A percentile compares a stretch with the other conserved stretches of the same genome.
Conservation (phyloP, 1,140 invertebrate genomes). For the Hetaerina americana region DNA sequence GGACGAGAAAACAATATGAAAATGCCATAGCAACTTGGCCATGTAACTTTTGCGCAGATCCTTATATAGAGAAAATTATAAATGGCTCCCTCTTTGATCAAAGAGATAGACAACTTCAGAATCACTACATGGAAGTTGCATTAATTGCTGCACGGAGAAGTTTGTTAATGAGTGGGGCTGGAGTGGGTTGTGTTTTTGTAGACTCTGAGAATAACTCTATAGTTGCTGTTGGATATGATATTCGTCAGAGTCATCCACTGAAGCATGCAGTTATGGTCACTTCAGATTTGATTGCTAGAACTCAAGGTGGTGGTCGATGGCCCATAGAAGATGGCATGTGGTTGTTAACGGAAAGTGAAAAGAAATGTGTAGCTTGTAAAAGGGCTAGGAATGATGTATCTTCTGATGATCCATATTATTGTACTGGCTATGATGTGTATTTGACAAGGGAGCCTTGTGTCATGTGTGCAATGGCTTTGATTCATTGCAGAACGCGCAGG, state of each 20-base stretch:
- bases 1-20: constrained; percentile 52
- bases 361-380: neutral
- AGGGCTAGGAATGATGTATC: neutral
- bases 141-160: constrained; percentile 34
- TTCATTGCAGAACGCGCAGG: constrained; percentile 70
- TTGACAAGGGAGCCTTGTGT: constrained; percentile 75
- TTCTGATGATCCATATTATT: constrained; percentile 41
- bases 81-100: constrained; percentile 46
- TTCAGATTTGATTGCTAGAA: constrained; percentile 68
- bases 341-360: neutral
- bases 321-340: constrained; percentile 22
- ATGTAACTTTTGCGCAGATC: constrained; percentile 70
- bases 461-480: constrained; percentile 87
- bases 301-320: constrained; percentile 71
- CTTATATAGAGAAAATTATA: constrained; percentile 48
- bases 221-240: constrained; percentile 50
- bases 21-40: constrained; percentile 56
- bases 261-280: constrained; percentile 76
- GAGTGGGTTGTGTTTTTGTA: constrained; percentile 46
- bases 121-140: constrained; percentile 43
- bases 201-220: constrained; percentile 47
- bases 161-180: constrained; percentile 21
- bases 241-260: constrained; percentile 48
- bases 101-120: constrained; percentile 42
- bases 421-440: constrained; percentile 80